Base-by-base conservation (phyloP, 1,140 invertebrate species). In the Phenacoccus solenopsis region DNA sequence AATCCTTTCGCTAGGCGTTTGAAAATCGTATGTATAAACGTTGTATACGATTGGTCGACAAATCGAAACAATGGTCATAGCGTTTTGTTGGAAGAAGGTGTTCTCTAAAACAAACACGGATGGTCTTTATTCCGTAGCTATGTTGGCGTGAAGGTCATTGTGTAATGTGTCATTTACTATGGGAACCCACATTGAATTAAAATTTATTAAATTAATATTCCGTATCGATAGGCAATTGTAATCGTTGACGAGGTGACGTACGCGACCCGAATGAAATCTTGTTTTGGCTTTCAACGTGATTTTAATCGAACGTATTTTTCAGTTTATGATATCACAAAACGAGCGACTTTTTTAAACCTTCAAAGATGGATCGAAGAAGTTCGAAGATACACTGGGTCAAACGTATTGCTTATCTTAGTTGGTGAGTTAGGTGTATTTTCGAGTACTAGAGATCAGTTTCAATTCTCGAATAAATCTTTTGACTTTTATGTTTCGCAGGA, bases 361-460 rank as follows among this genome's bases (percentile, higher is more conserved):
- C 87, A 91, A 78, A 86, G 91, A 77, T 98, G 94, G 94, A 88
- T 97, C 71, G 94, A 97, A 76, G 94, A 98, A 83, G 92, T 97
- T 2, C 83, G 91, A 75, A 85, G 88, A 75, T 97, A 96, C 77
- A 93, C 94, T 64, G 92, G 93, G 20, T 90, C 89, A 24, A 91
- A 93, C 81, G 91, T 96, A 20, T 85, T 94, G 35, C 85, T 96
- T 69, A 85, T 95, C 59, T 80, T 98, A 74, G 89, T 97, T 72
- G 94, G 94, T 88, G 79, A 81, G 81, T 76, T 28, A 32, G 13
- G 30, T 32, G 5, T 49, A 16, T 49, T 2, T 49, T 49, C 16
- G 38, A 5, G 30, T 32, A n/a, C n/a, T 32, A 32, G 5, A 32
- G 30, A 32, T 32, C 13, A 32, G 30, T 7, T 13, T 7, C 13